Percentiles rank a stretch among this genome's conserved stretches.
phyloP scores from a whole-genome alignment of 2,113 vertebrate genomes.

The Callaeas wilsoni region DNA sequence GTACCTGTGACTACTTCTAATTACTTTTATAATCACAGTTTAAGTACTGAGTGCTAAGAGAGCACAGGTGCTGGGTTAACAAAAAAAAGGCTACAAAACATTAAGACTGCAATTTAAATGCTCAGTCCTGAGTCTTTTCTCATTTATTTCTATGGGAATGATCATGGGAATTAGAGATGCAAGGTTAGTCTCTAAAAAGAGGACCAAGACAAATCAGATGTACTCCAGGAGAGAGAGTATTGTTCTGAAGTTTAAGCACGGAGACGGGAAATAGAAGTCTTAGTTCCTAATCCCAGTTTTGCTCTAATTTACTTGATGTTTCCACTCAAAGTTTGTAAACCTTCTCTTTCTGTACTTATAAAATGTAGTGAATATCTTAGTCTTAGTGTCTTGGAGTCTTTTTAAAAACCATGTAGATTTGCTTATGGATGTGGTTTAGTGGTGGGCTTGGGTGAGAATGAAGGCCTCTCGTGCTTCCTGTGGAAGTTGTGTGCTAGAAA shows the following conservation, averaged over 20 bases:
- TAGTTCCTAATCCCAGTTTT: background rate
- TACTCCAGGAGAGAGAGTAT: background rate
- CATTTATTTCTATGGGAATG: background rate
- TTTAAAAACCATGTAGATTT: background rate
- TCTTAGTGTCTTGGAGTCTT: background rate
- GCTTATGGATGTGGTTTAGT: background rate
- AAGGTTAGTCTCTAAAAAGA: background rate
- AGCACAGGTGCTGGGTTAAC: background rate
- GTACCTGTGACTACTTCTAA: background rate
- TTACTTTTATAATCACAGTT: background rate
- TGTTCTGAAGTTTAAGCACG: background rate
- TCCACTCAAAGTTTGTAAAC: background rate
- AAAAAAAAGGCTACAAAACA: background rate
- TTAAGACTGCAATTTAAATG: background rate
- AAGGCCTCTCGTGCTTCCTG: background rate
- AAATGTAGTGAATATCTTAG: background rate
- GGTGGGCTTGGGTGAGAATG: background rate
- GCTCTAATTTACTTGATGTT: background rate
- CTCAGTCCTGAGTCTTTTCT: background rate
- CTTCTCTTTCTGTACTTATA: background rate
- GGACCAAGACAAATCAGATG: background rate
- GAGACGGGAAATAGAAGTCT: background rate
- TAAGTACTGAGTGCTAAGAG: background rate
- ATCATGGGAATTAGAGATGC: background rate
- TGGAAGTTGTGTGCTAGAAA: background rate